Base-by-base conservation (phyloP, 2,113 vertebrate species). In the Spilogale gracilis region DNA sequence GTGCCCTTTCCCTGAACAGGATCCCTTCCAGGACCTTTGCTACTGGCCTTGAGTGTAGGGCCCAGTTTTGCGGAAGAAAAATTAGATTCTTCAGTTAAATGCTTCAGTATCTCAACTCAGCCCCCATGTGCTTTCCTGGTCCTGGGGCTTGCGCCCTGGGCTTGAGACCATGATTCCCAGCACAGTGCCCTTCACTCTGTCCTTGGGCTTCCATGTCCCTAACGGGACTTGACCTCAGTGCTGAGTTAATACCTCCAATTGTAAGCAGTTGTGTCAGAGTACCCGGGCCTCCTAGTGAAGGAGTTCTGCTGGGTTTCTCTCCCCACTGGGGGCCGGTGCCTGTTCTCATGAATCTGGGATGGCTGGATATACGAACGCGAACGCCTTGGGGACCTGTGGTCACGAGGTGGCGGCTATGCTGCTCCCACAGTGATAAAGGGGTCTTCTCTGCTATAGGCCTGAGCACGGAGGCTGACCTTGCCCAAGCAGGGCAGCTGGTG, bases 341-440 rank as follows among this genome's bases (percentile, higher is more conserved):
- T 9, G 2, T 50, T 71, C 21, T 71, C 14, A 20, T 78, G 48
- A 95, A 27, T 52, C 79, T 67, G 60, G 56, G 58, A 38, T 69
- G 48, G 60, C 52, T 52, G n/a, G 20, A 27, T 27, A n/a, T 45
- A 58, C 14, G 38, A 38, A 14, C 0, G 2, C 73, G 61, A n/a
- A 6, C 30, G 14, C 80, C 73, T 65, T 63, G 54, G 25, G 38
- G 6, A 43, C 6, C 9, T 60, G 58, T 48, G 45, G 1, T 65
- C 27, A n/a, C 5, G 17, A 73, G 30, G 23, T 58, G 48, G 23
- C 86, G 96, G 82, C 94, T 97, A 94, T 71, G 17, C 25, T 48
- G 30, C 50, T 95, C 96, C 89, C 74, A 90, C 56, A 73, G 76
- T 96, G 97, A 98, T 97, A 90, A 32, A 54, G 20, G 38, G 43